A percentile compares a stretch with the other conserved stretches of the same genome.
phyloP scores from a whole-genome alignment of 1,140 invertebrate species.

The Platyscapa corneri region DNA sequence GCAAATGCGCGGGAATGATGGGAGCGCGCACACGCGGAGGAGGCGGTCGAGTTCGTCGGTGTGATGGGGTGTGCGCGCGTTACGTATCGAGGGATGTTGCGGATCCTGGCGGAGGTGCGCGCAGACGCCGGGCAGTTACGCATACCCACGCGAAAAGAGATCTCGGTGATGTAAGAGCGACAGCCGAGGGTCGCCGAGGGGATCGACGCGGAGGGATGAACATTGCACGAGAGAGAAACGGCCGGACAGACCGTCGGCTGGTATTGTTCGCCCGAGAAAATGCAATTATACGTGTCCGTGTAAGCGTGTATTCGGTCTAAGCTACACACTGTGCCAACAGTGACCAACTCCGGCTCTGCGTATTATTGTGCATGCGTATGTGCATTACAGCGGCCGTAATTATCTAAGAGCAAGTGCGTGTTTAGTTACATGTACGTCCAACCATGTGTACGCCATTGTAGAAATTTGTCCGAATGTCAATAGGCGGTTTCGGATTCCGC shows the following conservation, averaged over 20 bases:
- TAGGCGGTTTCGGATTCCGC: not conserved
- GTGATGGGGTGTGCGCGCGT: not conserved
- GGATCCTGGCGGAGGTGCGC: not conserved
- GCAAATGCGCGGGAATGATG: not conserved
- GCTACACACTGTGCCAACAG: not conserved
- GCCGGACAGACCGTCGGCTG: not conserved
- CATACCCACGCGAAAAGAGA: not conserved
- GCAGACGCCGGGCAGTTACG: not conserved
- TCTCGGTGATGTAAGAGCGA: not conserved
- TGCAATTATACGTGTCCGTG: conserved; percentile 27
- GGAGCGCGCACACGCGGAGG: not conserved
- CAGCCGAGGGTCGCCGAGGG: not conserved
- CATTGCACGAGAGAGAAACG: not conserved
- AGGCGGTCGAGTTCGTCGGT: not conserved
- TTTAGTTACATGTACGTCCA: not conserved
- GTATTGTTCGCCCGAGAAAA: conserved; percentile 41
- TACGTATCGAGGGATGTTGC: conserved; percentile 32
- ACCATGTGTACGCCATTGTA: not conserved
- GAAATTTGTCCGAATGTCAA: not conserved
- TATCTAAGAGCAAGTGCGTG: conserved; percentile 1
- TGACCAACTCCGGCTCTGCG: not conserved
- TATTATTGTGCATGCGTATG: not conserved
- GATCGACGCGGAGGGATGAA: not conserved
- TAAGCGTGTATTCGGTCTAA: not conserved
- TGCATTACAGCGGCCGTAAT: not conserved